These are phyloP conservation scores for Montifringilla adamsi DNA, from an alignment of 2,113 vertebrate genomes.

Conservation along the genomic window DNA sequence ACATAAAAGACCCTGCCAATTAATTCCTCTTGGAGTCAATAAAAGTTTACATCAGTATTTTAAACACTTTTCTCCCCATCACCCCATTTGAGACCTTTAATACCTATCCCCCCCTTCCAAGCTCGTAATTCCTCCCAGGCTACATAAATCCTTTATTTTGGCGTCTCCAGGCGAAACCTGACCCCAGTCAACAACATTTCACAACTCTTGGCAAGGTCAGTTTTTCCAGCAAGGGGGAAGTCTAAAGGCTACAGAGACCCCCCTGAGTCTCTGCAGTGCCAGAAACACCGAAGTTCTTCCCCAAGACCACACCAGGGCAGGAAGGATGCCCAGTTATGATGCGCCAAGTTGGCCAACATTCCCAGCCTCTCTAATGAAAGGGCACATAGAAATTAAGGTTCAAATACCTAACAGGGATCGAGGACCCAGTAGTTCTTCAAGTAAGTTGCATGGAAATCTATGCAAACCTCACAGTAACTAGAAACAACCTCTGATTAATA, in stretches of 20 bases:
- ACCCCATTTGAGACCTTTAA: neutral
- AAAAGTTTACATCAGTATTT: conserved; percentile 17
- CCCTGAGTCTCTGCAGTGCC: neutral
- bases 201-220: neutral
- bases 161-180: neutral
- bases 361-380: neutral
- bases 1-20: neutral
- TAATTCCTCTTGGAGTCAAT: conserved; percentile 27
- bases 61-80: neutral
- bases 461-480: neutral
- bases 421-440: neutral
- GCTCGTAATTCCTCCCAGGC: neutral
- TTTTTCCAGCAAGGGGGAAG: neutral
- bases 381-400: neutral
- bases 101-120: neutral
- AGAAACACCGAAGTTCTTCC: neutral
- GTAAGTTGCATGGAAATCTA: neutral
- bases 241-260: neutral
- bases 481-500: neutral
- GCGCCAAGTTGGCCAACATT: neutral
- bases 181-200: neutral
- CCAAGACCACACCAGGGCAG: neutral
- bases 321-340: neutral
- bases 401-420: neutral
- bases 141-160: conserved; percentile 4